These are phyloP conservation scores for Varroa destructor DNA, from an alignment of 1,140 invertebrate species.

Conservation along the genomic window DNA sequence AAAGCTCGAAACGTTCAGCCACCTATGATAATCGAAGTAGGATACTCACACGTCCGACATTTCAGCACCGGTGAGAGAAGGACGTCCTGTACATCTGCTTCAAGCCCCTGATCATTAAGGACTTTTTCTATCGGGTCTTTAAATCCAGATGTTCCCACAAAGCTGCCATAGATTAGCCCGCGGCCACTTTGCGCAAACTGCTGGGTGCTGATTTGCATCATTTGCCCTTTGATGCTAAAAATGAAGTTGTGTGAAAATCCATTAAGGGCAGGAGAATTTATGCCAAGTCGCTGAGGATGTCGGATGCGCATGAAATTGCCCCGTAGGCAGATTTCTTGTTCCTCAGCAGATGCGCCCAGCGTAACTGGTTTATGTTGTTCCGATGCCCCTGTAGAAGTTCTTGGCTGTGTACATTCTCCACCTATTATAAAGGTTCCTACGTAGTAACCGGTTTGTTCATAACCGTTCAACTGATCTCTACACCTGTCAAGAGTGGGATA, in stretches of 20 bases:
- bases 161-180: background rate
- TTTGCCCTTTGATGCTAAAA: slow-evolving; percentile 3
- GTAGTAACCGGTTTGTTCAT: background rate
- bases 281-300: background rate
- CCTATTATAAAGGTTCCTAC: slow-evolving; percentile 1
- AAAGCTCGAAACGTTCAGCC: too few species aligned
- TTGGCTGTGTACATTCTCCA: too few species aligned
- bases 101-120: background rate
- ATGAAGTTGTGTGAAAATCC: slow-evolving; percentile 11
- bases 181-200: background rate
- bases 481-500: background rate
- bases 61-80: background rate
- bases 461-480: slow-evolving; percentile 4
- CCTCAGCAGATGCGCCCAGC: background rate
- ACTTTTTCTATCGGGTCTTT: slow-evolving; percentile 1
- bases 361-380: too few species aligned
- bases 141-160: background rate
- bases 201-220: background rate
- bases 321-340: background rate
- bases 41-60: background rate
- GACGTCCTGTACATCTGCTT: slow-evolving; percentile 3
- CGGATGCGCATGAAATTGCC: slow-evolving; percentile 24
- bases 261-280: background rate
- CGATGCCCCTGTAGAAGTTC: too few species aligned
- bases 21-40: too few species aligned